These are phyloP conservation scores for Hydropsyche betteni DNA, from an alignment of 2,888 invertebrate species.

Conservation along the genomic window DNA sequence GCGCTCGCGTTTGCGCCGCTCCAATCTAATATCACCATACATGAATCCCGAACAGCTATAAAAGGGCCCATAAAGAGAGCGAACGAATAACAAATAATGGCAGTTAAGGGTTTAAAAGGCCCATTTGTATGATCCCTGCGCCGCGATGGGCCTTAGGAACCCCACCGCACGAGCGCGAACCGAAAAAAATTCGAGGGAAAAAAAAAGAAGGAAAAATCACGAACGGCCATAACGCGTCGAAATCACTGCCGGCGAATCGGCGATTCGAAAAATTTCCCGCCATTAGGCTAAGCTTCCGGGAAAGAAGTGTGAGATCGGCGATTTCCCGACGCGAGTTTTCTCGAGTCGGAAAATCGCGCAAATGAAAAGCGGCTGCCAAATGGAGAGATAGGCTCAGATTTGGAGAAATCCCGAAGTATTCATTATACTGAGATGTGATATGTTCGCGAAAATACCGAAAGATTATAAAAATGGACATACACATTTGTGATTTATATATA, in stretches of 20 bases:
- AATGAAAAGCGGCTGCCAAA: slow-evolving; percentile 14
- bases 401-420: not conserved
- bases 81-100: slow-evolving; percentile 52
- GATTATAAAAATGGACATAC: no score
- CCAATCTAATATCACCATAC: slow-evolving; percentile 49
- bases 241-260: slow-evolving; percentile 35
- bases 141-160: slow-evolving; percentile 42
- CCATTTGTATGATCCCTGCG: slow-evolving; percentile 51
- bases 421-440: not conserved
- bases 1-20: slow-evolving; percentile 22
- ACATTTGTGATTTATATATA: no score
- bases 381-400: not conserved
- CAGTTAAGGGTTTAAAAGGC: slow-evolving; percentile 51
- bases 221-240: not conserved
- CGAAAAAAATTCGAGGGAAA: slow-evolving; percentile 6
- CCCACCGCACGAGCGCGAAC: slow-evolving; percentile 31
- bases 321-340: not conserved
- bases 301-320: not conserved
- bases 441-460: not conserved
- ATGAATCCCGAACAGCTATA: slow-evolving; percentile 49
- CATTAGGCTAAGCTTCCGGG: slow-evolving; percentile 17
- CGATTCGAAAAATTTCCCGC: slow-evolving; percentile 34
- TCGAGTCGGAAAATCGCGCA: slow-evolving; percentile 15
- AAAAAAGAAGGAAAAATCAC: slow-evolving; percentile 4
- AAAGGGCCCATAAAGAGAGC: slow-evolving; percentile 51